Conservation (phyloP, 2,113 vertebrate genomes). For the Hypomesus transpacificus region DNA sequence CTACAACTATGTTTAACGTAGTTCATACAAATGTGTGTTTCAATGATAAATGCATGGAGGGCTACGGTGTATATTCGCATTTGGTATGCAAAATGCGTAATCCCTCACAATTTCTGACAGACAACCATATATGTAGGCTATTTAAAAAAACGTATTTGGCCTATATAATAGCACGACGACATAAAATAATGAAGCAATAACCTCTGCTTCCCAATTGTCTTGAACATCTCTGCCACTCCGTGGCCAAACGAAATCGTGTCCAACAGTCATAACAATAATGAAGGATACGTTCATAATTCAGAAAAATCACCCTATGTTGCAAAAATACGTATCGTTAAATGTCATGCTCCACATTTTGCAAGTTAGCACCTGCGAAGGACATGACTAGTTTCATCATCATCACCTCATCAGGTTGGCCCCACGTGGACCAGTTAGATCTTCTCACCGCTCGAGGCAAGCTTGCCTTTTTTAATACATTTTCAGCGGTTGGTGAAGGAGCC, state of each 20-base stretch:
- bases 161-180: conserved; percentile 8
- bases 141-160: conserved; percentile 25
- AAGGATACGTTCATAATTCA: not conserved
- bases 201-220: conserved; percentile 54
- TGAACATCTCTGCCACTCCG: conserved; percentile 76
- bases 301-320: too few relatives aligned
- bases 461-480: too few relatives aligned
- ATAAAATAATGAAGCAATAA: conserved; percentile 14
- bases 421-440: conserved; percentile 38
- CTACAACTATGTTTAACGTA: conserved; percentile 30
- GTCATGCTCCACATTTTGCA: not conserved
- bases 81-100: conserved; percentile 8
- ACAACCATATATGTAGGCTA: conserved; percentile 29
- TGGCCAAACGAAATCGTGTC: conserved; percentile 63
- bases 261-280: conserved; percentile 16
- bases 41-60: conserved; percentile 33
- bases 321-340: not conserved
- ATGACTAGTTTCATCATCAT: conserved; percentile 11
- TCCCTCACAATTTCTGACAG: conserved; percentile 43
- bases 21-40: conserved; percentile 39
- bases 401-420: conserved; percentile 44
- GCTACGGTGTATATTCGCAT: conserved; percentile 38
- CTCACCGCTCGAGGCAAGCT: not conserved
- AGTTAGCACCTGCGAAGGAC: conserved; percentile 15
- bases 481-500: not conserved